Percentiles rank a stretch among this genome's conserved stretches.
Conservation (phyloP, 2,888 invertebrate genomes). For the Listrodromus nycthemerus region DNA sequence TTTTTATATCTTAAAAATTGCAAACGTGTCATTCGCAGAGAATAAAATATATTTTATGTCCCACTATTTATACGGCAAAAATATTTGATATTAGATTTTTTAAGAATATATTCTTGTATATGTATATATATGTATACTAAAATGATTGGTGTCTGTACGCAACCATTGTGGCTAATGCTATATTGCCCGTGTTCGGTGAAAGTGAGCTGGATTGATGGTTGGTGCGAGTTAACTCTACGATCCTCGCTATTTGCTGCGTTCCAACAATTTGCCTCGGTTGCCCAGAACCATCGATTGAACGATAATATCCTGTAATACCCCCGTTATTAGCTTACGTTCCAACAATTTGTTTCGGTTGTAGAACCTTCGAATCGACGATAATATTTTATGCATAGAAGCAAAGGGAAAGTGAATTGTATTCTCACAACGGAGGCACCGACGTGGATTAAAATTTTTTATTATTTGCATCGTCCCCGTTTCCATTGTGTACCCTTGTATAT, state of each 20-base stretch:
- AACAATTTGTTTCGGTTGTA: neutral
- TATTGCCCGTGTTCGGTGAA: constrained; percentile 26
- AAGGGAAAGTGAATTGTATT: constrained; percentile 14
- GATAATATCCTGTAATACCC: constrained; percentile 4
- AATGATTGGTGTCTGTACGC: neutral
- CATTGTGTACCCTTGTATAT: neutral
- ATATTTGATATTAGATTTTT: neutral
- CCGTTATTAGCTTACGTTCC: no score
- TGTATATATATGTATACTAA: neutral
- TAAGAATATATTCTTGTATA: neutral
- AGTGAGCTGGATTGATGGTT: constrained; percentile 16
- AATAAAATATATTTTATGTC: neutral
- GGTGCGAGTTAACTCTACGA: neutral
- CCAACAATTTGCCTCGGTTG: constrained; percentile 15
- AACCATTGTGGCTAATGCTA: constrained; percentile 9
- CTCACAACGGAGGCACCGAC: neutral
- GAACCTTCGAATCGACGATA: constrained; percentile 3
- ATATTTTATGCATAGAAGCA: constrained; percentile 7
- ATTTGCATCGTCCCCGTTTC: neutral
- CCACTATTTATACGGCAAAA: neutral
- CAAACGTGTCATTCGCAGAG: neutral
- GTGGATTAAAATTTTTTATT: neutral
- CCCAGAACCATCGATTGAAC: neutral
- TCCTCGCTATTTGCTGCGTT: constrained; percentile 11
- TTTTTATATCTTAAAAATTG: neutral